Conservation (phyloP, 2,888 invertebrate genomes). For the Stegana nigrithorax region DNA sequence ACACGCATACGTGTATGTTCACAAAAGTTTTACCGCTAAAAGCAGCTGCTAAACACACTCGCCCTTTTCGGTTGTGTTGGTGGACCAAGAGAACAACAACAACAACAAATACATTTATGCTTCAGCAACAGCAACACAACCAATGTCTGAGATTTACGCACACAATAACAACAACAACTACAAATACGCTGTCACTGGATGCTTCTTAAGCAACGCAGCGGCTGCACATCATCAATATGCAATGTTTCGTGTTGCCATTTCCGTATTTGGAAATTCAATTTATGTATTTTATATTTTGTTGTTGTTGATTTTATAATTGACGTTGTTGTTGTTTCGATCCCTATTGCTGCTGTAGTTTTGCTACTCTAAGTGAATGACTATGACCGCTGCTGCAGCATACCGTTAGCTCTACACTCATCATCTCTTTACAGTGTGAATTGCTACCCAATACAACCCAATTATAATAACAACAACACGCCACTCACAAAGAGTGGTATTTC, state of each 20-base stretch:
- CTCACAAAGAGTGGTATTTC: slow-evolving; percentile 52
- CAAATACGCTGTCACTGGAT: slow-evolving; percentile 2
- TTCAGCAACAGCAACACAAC: slow-evolving; percentile 12
- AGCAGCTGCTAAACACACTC: slow-evolving; percentile 46
- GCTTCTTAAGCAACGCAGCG: neutral
- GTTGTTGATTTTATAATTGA: neutral
- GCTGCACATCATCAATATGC: neutral
- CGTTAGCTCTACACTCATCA: slow-evolving; percentile 2
- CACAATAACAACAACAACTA: neutral
- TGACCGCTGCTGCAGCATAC: neutral
- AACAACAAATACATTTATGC: neutral
- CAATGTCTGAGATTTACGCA: slow-evolving; percentile 5
- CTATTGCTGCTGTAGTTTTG: neutral
- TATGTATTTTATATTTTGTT: slow-evolving; percentile 46
- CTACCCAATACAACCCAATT: slow-evolving; percentile 27
- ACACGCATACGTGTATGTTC: slow-evolving; percentile 11
- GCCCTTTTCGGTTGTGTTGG: slow-evolving; percentile 30
- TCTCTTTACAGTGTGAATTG: slow-evolving; percentile 33
- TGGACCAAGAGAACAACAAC: slow-evolving; percentile 26
- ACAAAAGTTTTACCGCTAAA: slow-evolving; percentile 33
- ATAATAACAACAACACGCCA: slow-evolving; percentile 24
- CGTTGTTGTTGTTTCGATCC: neutral
- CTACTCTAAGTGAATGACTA: neutral
- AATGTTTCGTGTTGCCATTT: slow-evolving; percentile 40
- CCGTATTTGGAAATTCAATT: slow-evolving; percentile 59